Base-by-base conservation (phyloP, 2,113 vertebrate genomes). In the Hypocryptadius cinnamomeus region DNA sequence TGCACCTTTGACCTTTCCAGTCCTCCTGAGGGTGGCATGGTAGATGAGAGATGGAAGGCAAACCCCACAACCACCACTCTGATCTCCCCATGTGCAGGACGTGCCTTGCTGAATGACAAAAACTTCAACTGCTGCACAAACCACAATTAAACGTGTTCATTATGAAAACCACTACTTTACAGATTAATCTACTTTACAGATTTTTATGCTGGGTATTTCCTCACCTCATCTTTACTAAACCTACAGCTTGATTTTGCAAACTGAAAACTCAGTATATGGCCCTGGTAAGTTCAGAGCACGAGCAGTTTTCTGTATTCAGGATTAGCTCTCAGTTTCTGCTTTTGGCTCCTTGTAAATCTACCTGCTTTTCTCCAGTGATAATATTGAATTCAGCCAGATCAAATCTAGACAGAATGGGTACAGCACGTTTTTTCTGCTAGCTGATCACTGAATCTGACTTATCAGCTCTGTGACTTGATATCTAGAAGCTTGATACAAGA, bases 1-100 rank as follows among this genome's bases (percentile, higher is more conserved):
- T 4, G n/a, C 10, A 18, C 16, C 70, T 40, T 40, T 28, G 45
- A 44, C 35, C 51, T 81, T 15, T 5, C 13, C 39, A 39, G 83
- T 15, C 30, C 65, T 71, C 78, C 45, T 0, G 1, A 59, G 68
- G 79, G 68, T 71, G 37, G 66, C 16, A 3, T 0, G 64, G 69
- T 13, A 13, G 57, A 20, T 11, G 64, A 63, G 45, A 83, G 66
- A 23, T 2, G 5, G 51, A 71, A 44, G 45, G 14, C 35, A 27
- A 6, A 24, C 21, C 33, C 80, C 24, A 24, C 31, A 51, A 47
- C 24, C 33, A 24, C 30, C 0, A 0, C 33, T 8, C 42, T 0
- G 1, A 48, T 3, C 25, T 37, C 56, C 40, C 40, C 28, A 2
- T 0, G 7, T 21, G 61, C 73, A 66, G 77, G 77, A 78, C 4